phyloP scores from a whole-genome alignment of 2,797 vertebrate genomes.

The Schizopygopsis malacanthus region DNA sequence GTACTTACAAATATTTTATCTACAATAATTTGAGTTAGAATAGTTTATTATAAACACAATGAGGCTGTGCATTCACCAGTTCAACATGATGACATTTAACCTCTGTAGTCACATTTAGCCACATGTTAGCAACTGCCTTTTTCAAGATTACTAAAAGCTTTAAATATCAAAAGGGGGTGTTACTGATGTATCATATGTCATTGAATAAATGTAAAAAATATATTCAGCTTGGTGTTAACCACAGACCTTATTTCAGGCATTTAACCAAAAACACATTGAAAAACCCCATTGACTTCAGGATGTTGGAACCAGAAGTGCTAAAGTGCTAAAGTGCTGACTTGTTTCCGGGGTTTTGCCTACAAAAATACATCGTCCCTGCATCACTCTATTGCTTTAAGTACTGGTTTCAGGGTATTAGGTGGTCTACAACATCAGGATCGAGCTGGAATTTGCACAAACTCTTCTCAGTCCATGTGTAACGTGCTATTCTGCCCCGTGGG shows the following conservation, averaged over 20 bases:
- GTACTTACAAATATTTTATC: neutral
- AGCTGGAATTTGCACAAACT: constrained; percentile 50
- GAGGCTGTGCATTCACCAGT: neutral
- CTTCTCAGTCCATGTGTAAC: constrained; percentile 20
- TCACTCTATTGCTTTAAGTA: too few species aligned
- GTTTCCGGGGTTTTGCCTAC: neutral
- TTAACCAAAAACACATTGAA: neutral
- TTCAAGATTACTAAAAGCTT: neutral
- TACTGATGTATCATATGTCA: neutral
- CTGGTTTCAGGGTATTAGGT: too few species aligned
- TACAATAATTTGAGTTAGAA: neutral
- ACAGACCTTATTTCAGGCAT: neutral
- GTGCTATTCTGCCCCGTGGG: constrained; percentile 55
- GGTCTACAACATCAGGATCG: constrained; percentile 51
- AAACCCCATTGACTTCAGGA: neutral
- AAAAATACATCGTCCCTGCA: too few species aligned
- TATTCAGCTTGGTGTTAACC: neutral
- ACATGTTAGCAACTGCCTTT: too few species aligned
- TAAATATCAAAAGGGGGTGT: neutral
- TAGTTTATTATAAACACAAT: neutral
- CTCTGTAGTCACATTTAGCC: neutral
- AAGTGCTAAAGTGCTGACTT: neutral
- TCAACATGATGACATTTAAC: neutral
- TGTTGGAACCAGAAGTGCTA: neutral
- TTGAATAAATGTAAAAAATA: neutral